Percentiles rank a stretch among this genome's conserved stretches.
phyloP scores from a whole-genome alignment of 2,113 vertebrate species.

The Lophura nycthemera region DNA sequence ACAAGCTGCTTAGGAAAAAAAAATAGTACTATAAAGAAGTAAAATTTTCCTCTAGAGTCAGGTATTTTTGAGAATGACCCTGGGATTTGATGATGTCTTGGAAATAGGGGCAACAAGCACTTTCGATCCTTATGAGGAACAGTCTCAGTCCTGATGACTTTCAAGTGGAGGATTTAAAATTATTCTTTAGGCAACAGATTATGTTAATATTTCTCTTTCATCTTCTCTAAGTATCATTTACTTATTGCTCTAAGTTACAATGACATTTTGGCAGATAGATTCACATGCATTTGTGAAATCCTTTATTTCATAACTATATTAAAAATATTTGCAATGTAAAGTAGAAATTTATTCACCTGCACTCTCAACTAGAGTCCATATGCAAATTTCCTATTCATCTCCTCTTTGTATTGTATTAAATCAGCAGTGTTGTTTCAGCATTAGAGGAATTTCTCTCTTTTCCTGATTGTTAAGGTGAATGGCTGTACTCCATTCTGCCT shows the following conservation, averaged over 20 bases:
- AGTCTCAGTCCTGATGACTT: neutral
- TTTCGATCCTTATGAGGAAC: neutral
- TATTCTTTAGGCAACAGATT: neutral
- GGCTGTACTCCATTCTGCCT: neutral
- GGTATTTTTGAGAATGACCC: neutral
- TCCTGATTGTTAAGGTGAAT: neutral
- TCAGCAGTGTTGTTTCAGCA: conserved; percentile 10
- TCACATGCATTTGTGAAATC: conserved; percentile 5
- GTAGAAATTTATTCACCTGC: conserved; percentile 18
- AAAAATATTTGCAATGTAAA: conserved; percentile 36
- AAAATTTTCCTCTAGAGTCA: neutral
- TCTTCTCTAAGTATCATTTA: neutral
- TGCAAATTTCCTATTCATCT: conserved; percentile 39
- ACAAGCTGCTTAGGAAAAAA: neutral
- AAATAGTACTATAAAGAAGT: neutral
- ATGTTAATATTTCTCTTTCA: conserved; percentile 41
- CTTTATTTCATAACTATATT: conserved; percentile 18
- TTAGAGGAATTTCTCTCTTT: conserved; percentile 18
- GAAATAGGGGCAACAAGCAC: neutral
- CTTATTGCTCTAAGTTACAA: neutral
- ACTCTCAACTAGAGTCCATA: neutral
- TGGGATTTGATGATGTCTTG: neutral
- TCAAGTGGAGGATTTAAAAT: neutral
- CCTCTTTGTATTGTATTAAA: conserved; percentile 7
- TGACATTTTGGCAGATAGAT: conserved; percentile 10